Percentiles rank a stretch among this genome's conserved stretches.
Conservation (phyloP, 2,797 vertebrate species). For the Ptychobarbus kaznakovi region DNA sequence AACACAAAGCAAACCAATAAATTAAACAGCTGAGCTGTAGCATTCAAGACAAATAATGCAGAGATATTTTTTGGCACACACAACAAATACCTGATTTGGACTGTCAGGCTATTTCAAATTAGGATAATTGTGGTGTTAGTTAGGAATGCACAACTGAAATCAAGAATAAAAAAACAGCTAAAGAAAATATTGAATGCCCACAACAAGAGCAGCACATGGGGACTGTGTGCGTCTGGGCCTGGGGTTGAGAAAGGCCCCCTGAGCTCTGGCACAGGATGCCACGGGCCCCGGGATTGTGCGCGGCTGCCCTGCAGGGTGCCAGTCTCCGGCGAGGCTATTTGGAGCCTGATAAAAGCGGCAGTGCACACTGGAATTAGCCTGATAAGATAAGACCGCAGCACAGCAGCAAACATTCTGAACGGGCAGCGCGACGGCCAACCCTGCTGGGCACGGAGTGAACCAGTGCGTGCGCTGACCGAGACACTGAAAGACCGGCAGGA, state of each 20-base stretch:
- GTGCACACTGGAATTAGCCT: constrained; percentile 65
- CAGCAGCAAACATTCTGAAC: constrained; percentile 65
- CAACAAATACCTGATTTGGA: constrained; percentile 13
- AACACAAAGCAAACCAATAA: constrained; percentile 40
- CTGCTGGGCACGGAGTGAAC: constrained; percentile 44
- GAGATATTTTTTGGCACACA: constrained; percentile 12
- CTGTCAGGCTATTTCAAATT: constrained; percentile 10
- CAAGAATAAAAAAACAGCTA: constrained; percentile 26
- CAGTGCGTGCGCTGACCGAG: neutral
- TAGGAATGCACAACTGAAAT: neutral
- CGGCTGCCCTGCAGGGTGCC: constrained; percentile 60
- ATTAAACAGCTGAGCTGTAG: constrained; percentile 44
- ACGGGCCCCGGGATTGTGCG: constrained; percentile 48
- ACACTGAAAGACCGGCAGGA: constrained; percentile 1
- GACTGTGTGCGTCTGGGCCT: constrained; percentile 33
- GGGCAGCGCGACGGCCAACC: constrained; percentile 58
- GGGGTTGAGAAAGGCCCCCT: constrained; percentile 43
- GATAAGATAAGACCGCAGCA: constrained; percentile 71
- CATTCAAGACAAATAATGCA: constrained; percentile 10
- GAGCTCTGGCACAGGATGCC: constrained; percentile 49
- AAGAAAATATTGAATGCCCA: neutral
- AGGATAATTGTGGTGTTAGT: constrained; percentile 31
- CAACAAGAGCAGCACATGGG: constrained; percentile 14
- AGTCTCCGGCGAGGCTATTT: constrained; percentile 62
- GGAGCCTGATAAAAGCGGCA: constrained; percentile 68